Conservation (phyloP, 2,888 invertebrate species). For the Operophtera brumata region DNA sequence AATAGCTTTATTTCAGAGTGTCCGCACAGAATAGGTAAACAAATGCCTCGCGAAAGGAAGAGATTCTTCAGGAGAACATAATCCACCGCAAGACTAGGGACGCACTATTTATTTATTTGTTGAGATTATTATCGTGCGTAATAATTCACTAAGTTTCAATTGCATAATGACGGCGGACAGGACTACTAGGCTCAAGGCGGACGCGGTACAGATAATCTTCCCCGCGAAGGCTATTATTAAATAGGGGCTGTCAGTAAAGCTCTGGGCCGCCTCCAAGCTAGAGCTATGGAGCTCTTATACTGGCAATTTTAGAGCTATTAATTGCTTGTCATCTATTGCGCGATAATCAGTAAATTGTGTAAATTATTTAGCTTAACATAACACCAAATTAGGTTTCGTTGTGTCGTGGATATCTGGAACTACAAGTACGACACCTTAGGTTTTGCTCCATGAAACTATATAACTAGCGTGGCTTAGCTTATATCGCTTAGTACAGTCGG, state of each 20-base stretch:
- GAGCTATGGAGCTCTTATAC: slow-evolving; percentile 3
- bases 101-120: slow-evolving; percentile 75
- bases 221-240: slow-evolving; percentile 70
- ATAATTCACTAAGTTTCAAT: slow-evolving; percentile 81
- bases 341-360: too few species aligned
- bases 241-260: slow-evolving; percentile 67
- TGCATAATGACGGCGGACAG: slow-evolving; percentile 78
- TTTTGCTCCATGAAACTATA: too few species aligned
- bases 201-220: slow-evolving; percentile 70
- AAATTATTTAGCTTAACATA: too few species aligned
- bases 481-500: too few species aligned
- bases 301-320: slow-evolving; percentile 13
- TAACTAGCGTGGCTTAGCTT: too few species aligned
- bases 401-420: too few species aligned
- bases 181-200: slow-evolving; percentile 73
- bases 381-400: too few species aligned
- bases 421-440: too few species aligned
- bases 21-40: slow-evolving; percentile 19
- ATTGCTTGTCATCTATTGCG: neutral
- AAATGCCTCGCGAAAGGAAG: slow-evolving; percentile 30
- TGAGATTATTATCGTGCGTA: slow-evolving; percentile 77
- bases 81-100: slow-evolving; percentile 47
- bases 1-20: too few species aligned
- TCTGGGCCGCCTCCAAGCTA: slow-evolving; percentile 45
- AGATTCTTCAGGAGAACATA: slow-evolving; percentile 44